These are phyloP conservation scores for Lepidurus packardi DNA, from an alignment of 1,140 invertebrate genomes.

Conservation along the genomic window DNA sequence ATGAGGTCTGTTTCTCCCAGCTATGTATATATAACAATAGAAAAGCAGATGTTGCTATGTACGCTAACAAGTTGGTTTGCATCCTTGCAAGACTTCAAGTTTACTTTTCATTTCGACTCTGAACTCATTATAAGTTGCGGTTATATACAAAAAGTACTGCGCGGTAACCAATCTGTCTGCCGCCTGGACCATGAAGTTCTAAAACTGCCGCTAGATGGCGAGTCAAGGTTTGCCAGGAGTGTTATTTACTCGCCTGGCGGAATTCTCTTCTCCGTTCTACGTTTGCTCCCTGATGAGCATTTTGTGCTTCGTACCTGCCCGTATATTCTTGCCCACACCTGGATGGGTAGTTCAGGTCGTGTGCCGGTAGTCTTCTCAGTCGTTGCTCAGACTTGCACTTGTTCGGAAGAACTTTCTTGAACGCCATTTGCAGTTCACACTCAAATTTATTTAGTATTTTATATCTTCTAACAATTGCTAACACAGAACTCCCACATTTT, in stretches of 20 bases:
- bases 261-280: not conserved
- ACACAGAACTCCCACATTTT: too few relatives aligned
- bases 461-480: too few relatives aligned
- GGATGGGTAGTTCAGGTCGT: not conserved
- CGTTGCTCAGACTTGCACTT: not conserved
- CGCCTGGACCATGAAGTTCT: not conserved
- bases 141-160: not conserved
- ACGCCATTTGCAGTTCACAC: not conserved
- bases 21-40: not conserved
- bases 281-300: not conserved
- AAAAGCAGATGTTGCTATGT: not conserved
- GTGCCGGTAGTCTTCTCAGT: not conserved
- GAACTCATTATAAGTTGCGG: not conserved
- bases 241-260: not conserved
- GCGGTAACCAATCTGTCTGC: not conserved
- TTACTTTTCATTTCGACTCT: too few relatives aligned
- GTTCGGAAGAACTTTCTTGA: not conserved
- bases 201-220: not conserved
- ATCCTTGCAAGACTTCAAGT: too few relatives aligned
- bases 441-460: not conserved
- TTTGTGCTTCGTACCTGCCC: slow-evolving; percentile 5
- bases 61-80: too few relatives aligned
- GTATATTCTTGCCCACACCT: not conserved
- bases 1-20: not conserved
- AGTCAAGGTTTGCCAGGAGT: not conserved